Percentiles rank a stretch among this genome's conserved stretches.
phyloP scores from a whole-genome alignment of 2,888 invertebrate species.

The Drosophila diplacantha region DNA sequence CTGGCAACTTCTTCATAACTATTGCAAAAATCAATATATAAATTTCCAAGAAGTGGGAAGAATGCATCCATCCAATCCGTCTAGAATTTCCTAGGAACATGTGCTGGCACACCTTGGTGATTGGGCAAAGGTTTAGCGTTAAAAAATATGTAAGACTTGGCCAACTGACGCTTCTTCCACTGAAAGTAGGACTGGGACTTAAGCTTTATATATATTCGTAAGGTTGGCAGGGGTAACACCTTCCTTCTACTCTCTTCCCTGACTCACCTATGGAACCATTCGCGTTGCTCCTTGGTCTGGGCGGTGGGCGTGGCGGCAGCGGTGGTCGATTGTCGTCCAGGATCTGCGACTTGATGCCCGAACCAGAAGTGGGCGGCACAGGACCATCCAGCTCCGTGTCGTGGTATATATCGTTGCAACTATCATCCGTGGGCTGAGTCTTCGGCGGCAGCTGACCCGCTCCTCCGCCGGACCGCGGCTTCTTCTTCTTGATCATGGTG shows the following conservation, averaged over 20 bases:
- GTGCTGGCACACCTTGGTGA: background rate
- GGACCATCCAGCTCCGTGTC: slow-evolving; percentile 58
- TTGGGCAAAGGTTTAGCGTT: background rate
- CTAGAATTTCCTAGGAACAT: background rate
- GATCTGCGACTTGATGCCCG: slow-evolving; percentile 51
- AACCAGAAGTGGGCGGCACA: slow-evolving; percentile 40
- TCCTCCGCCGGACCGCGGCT: slow-evolving; percentile 43
- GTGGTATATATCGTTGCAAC: slow-evolving; percentile 65
- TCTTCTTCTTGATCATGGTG: slow-evolving; percentile 71
- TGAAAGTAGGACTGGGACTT: background rate
- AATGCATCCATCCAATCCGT: background rate
- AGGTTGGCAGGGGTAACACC: background rate
- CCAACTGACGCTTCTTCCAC: background rate
- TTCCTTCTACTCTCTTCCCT: too few species aligned
- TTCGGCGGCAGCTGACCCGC: slow-evolving; percentile 52
- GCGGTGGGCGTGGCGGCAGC: slow-evolving; percentile 77
- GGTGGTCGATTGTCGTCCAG: slow-evolving; percentile 76
- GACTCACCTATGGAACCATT: slow-evolving; percentile 66
- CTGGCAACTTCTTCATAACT: background rate
- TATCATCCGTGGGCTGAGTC: slow-evolving; percentile 42
- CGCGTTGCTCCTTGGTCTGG: slow-evolving; percentile 62
- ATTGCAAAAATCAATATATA: background rate
- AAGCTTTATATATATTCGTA: background rate
- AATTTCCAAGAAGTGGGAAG: background rate
- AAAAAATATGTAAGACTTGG: background rate